Evolutionary conservation across 1,140 invertebrate genomes (phyloP).

Genomic region (Pseudomyrmex gracilis): DNA sequence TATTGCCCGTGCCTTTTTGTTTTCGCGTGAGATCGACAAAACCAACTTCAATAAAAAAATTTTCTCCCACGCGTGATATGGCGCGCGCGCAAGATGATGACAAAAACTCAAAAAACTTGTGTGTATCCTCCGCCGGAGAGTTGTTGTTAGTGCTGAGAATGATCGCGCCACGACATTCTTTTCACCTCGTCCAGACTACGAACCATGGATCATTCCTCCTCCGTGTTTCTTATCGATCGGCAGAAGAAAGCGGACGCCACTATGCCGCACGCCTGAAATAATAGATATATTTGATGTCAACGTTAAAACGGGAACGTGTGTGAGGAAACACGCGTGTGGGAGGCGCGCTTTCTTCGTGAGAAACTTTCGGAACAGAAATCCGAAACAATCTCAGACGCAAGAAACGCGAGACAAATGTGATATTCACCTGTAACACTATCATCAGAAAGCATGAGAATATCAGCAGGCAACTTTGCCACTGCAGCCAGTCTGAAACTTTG

Average conservation of each 20-base stretch:
- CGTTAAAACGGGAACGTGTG: no score
- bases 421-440: constrained; percentile 79
- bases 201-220: constrained; percentile 64
- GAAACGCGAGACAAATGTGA: not conserved
- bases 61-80: not conserved
- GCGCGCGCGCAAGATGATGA: not conserved
- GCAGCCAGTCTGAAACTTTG: constrained; percentile 79
- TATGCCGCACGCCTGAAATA: constrained; percentile 80
- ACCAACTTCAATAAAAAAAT: not conserved
- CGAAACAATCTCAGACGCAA: not conserved
- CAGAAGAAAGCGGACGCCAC: constrained; percentile 79
- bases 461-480: constrained; percentile 78
- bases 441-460: constrained; percentile 78
- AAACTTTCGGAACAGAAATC: no score
- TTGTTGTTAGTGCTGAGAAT: constrained; percentile 37
- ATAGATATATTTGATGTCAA: not conserved
- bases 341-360: no score
- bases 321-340: no score
- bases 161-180: constrained; percentile 46
- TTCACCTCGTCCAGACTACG: constrained; percentile 45
- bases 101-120: not conserved
- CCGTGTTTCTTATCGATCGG: constrained; percentile 74
- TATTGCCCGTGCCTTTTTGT: no score
- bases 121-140: constrained; percentile 27
- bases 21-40: not conserved